Conservation (phyloP, 2,797 vertebrate species). For the Cirrhinus molitorella region DNA sequence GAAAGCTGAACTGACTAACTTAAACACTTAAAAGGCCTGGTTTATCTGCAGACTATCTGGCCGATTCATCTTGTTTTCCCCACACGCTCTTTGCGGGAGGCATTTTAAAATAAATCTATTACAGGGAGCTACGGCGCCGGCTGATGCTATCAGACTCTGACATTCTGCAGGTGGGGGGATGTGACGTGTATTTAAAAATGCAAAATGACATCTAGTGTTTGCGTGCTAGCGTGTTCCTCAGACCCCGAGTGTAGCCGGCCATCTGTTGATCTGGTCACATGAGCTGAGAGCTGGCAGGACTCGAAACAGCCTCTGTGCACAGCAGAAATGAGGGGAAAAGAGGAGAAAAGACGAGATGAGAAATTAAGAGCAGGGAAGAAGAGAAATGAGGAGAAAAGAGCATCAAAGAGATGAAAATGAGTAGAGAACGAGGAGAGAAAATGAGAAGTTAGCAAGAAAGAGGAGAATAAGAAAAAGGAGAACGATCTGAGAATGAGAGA, state of each 20-base stretch:
- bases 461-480: neutral
- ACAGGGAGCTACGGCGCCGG: slow-evolving; percentile 63
- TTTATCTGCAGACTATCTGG: slow-evolving; percentile 29
- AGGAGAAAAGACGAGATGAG: neutral
- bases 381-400: neutral
- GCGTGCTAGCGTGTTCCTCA: slow-evolving; percentile 73
- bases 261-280: slow-evolving; percentile 87
- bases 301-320: slow-evolving; percentile 75
- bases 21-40: slow-evolving; percentile 31
- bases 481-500: slow-evolving; percentile 9
- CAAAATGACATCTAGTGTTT: slow-evolving; percentile 83
- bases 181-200: slow-evolving; percentile 80
- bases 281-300: slow-evolving; percentile 84
- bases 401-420: neutral
- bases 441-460: no score
- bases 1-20: slow-evolving; percentile 8
- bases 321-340: neutral
- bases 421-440: no score
- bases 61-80: slow-evolving; percentile 66
- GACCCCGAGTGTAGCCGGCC: slow-evolving; percentile 76
- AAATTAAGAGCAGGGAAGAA: neutral
- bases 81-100: slow-evolving; percentile 61
- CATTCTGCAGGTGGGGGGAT: slow-evolving; percentile 77
- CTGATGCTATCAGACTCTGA: slow-evolving; percentile 69
- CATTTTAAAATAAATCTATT: slow-evolving; percentile 69